phyloP scores from a whole-genome alignment of 2,113 vertebrate genomes.

The Varanus salvator region DNA sequence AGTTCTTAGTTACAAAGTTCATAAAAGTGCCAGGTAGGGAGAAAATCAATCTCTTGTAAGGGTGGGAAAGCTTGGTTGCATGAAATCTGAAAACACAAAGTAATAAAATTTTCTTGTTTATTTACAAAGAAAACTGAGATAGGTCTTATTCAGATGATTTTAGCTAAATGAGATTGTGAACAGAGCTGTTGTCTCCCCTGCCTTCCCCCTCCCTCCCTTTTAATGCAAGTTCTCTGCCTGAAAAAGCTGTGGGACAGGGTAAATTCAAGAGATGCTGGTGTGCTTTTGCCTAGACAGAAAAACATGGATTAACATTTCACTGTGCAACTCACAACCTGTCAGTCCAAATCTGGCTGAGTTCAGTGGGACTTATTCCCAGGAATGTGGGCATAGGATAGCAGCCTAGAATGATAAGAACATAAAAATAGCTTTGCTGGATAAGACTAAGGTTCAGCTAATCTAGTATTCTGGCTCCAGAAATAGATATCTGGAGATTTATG shows the following conservation, averaged over 20 bases:
- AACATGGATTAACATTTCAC: neutral
- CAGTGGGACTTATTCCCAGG: no score
- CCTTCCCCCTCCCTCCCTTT: no score
- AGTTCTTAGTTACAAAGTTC: neutral
- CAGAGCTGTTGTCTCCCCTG: neutral
- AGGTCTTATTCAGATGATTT: neutral
- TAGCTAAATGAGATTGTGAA: neutral
- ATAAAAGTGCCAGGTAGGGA: neutral
- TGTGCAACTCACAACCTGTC: neutral
- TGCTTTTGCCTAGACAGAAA: neutral
- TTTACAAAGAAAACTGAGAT: neutral
- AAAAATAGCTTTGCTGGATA: neutral
- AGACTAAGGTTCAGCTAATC: neutral
- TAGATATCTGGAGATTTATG: no score
- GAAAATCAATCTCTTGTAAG: neutral
- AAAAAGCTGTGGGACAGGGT: neutral
- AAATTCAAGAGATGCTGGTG: neutral
- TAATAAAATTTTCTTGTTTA: neutral
- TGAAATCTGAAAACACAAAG: neutral
- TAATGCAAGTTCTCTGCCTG: neutral
- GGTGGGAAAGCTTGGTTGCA: neutral
- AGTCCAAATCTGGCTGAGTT: no score
- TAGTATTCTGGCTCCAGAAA: neutral
- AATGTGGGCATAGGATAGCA: no score
- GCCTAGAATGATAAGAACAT: neutral